phyloP scores from a whole-genome alignment of 2,797 vertebrate species.

The Apodemus agrarius region DNA sequence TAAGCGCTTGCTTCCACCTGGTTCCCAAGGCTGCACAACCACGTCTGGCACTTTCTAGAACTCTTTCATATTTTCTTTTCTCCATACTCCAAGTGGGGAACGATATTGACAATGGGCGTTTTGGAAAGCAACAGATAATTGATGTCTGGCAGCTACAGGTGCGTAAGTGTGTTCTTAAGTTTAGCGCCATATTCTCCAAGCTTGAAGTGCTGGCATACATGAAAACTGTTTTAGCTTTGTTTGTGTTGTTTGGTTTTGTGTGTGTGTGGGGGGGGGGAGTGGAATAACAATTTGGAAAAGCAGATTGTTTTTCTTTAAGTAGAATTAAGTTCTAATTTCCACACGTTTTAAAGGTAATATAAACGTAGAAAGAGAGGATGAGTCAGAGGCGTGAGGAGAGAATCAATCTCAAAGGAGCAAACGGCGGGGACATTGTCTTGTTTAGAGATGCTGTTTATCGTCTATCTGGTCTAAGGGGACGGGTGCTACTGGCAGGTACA shows the following conservation, averaged over 20 bases:
- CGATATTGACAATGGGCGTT: background rate
- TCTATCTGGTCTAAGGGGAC: too few relatives aligned
- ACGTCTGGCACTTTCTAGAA: constrained; percentile 5
- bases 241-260: too few relatives aligned
- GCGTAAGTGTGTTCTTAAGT: background rate
- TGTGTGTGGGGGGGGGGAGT: background rate
- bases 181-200: background rate
- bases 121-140: background rate
- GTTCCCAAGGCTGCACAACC: constrained; percentile 38
- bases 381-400: background rate
- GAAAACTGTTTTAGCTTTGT: background rate
- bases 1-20: too few relatives aligned
- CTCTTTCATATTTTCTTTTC: constrained; percentile 34
- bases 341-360: background rate
- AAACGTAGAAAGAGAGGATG: background rate
- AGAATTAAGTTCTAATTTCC: constrained; percentile 7
- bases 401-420: background rate
- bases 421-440: background rate
- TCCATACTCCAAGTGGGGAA: constrained; percentile 9
- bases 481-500: background rate
- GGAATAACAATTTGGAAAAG: background rate
- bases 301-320: background rate
- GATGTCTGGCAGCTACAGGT: background rate
- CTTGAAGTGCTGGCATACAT: background rate
- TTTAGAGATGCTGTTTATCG: background rate